Base-by-base conservation (phyloP, 2,888 invertebrate genomes). In the Geophilus truncorum region DNA sequence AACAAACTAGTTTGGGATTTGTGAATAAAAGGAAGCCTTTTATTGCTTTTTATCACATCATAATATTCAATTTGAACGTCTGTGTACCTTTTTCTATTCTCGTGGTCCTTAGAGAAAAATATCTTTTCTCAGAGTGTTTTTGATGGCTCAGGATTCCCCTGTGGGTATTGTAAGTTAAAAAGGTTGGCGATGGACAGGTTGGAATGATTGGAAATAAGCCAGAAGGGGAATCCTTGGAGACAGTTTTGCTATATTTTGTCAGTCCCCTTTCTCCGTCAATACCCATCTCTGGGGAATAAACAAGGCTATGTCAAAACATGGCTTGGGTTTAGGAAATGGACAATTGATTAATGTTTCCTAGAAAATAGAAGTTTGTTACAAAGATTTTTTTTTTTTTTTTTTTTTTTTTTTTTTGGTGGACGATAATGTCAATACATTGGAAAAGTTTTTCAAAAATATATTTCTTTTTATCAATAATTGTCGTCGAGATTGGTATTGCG, bases 171-270 rank as follows among this genome's bases (percentile, higher is more conserved):
- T 70, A 28, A 70, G 70, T 70, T 28, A 28, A 70, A 70, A 70
- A 70, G 70, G 28, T 28, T 28, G 70, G 70, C 70, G 28, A 70
- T 28, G 70, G 70, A 70, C 70, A 70, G 70, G 70, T 70, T 70
- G 70, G 28, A 70, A 70, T 28, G 70, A 70, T 70, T 70, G 70
- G 70, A 70, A 70, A 70, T 70, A 70, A 70, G 70, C 70, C 70
- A 70, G 28, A 70, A n/a, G 70, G 70, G 28, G 28, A 18, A 25
- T 28, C 70, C 70, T 28, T 70, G 28, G 70, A 70, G 70, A 70
- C 25, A 70, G 70, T 70, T 70, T 70, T 70, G 70, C 70, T 28
- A n/a, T 70, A 70, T 70, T 70, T 25, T 70, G 70, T 70, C 25
- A 70, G 70, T 70, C 70, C 70, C 5, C 12, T 28, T 12, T 25